A percentile compares a stretch with the other conserved stretches of the same genome.
Evolutionary conservation across 2,797 vertebrate genomes (phyloP).

Genomic region (Capromys pilorides): DNA sequence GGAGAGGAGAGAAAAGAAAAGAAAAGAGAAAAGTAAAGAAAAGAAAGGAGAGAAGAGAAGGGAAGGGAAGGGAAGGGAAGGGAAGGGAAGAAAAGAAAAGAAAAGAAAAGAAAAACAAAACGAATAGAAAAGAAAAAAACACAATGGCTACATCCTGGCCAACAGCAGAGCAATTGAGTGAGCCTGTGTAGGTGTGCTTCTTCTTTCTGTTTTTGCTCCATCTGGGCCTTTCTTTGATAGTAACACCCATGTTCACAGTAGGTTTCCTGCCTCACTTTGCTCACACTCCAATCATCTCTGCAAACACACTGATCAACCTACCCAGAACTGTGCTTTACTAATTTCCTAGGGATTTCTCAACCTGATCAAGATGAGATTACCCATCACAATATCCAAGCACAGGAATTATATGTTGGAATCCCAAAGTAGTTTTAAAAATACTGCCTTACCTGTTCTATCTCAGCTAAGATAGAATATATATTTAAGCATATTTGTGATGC

Average conservation of each 20-base stretch:
- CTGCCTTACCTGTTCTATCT: neutral
- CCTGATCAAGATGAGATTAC: neutral
- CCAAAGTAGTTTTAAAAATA: neutral
- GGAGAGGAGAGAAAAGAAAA: no score
- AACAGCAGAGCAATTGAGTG: neutral
- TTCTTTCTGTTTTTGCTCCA: neutral
- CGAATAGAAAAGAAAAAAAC: no score
- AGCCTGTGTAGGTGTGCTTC: neutral
- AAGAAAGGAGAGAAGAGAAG: no score
- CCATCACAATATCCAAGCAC: neutral
- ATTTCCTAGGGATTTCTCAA: neutral
- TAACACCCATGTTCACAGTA: neutral
- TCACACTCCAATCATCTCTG: neutral
- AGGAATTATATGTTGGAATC: neutral
- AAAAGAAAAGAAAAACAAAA: no score
- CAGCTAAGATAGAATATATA: conserved; percentile 28
- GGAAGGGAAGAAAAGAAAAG: no score
- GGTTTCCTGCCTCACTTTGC: neutral
- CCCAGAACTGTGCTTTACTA: neutral
- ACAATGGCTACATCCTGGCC: no score
- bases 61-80: no score
- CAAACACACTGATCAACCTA: neutral
- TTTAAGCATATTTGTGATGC: neutral
- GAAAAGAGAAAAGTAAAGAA: no score
- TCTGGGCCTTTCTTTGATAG: no score